phyloP scores from a whole-genome alignment of 2,797 vertebrate genomes.

The Cheirogaleus major region DNA sequence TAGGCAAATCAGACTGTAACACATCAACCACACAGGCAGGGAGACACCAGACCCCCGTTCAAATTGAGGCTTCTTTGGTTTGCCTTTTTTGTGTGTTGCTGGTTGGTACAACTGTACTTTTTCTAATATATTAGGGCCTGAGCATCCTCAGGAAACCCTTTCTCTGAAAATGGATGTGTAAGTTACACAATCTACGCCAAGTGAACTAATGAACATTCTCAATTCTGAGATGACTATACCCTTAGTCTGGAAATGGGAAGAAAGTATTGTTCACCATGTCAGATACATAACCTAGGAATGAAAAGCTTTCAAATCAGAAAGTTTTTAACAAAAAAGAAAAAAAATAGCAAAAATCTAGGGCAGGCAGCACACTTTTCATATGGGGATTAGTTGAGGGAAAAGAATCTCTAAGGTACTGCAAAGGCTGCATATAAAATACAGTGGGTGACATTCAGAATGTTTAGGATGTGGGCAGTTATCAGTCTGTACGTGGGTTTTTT shows the following conservation, averaged over 20 bases:
- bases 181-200: not conserved
- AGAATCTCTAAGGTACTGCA: not conserved
- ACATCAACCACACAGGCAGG: not conserved
- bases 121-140: not conserved
- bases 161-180: not conserved
- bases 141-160: not conserved
- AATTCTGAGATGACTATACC: not conserved
- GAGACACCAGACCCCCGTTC: not conserved
- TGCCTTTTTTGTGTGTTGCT: not conserved
- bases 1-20: not conserved
- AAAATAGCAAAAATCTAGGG: not conserved
- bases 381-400: not conserved
- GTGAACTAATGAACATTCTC: not conserved
- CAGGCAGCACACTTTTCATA: not conserved
- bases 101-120: not conserved
- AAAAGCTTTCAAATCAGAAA: not conserved
- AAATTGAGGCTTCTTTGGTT: not conserved
- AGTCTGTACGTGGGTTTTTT: not conserved
- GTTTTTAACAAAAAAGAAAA: constrained; percentile 13
- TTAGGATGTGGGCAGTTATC: not conserved
- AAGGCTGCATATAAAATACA: not conserved
- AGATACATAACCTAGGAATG: not conserved
- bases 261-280: not conserved
- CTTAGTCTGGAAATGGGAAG: not conserved
- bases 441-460: not conserved